Evolutionary conservation across 30 jellyfish, hydroid and myxozoan species (phyloP), one percentile per base, ranked within the genome.

Genomic region (Pelagia noctiluca): DNA sequence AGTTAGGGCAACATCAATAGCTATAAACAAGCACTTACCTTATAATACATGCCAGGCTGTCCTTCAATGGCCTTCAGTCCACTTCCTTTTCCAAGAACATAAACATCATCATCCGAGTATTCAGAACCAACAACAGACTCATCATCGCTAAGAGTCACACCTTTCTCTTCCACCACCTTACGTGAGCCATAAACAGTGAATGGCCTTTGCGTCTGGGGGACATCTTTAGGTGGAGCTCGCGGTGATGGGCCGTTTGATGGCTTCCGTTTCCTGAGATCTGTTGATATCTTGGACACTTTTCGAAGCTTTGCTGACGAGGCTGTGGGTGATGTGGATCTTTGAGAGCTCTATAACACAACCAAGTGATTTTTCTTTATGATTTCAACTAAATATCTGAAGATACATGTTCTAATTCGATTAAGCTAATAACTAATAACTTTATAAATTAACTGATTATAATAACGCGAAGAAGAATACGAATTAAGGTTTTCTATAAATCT

Each of bases 151-250:
- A 82, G 24, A 1, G 72, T 16, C 32, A 82, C 88, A 1, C 96
- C 96, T 47, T 75, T 80, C 65, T 85, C 96, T 65, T 92, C 98
- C 8, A 92, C 93, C 23, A 92, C 86, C 47, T 92, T 80, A 3
- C 98, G 91, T 0, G 98, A 92, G 2, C 97, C 97, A 29, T 80
- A 83, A 18, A 92, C 97, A 48, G 97, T 86, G 74, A 86, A 64
- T 0, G 97, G 96, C 50, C 96, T 90, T 22, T 69, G 64, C 4
- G 85, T 69, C 18, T 34, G 90, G 8, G 37, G 57, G 80, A 23
- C 70, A 60, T 36, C 85, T 3, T 78, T 32, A 0, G 57, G 30
- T 0, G 50, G 68, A 30, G 12, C 30, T 52, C 4, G 26, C 26
- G 25, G 37, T 42, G 70, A 36, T 3, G 82, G 32, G 13, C 67